Percentiles rank a stretch among this genome's conserved stretches.
phyloP scores from a whole-genome alignment of 2,113 vertebrate species.

The Microtus richardsoni region DNA sequence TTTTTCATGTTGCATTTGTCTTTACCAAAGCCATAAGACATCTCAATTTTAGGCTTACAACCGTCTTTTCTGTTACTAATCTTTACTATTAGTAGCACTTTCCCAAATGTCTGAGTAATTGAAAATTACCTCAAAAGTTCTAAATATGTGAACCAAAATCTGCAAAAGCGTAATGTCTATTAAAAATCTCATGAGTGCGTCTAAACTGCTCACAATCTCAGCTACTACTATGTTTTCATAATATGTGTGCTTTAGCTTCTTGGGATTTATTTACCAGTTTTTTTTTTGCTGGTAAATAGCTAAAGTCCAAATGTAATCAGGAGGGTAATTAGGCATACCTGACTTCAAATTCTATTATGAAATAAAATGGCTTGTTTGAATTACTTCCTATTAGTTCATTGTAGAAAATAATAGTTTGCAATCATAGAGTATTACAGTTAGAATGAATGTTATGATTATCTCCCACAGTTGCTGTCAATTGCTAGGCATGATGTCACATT shows the following conservation, averaged over 20 bases:
- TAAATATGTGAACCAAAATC: conserved; percentile 3
- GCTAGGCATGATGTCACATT: not conserved
- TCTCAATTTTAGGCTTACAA: not conserved
- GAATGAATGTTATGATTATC: not conserved
- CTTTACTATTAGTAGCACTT: not conserved
- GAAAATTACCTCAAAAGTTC: not conserved
- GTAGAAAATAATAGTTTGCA: conserved; percentile 33
- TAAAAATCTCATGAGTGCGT: conserved; percentile 29
- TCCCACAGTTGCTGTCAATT: not conserved
- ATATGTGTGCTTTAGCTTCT: not conserved
- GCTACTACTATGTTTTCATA: not conserved
- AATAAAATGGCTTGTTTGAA: conserved; percentile 51
- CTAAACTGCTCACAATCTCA: conserved; percentile 10
- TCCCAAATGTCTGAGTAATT: not conserved
- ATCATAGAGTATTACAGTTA: conserved; percentile 20
- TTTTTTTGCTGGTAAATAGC: conserved; percentile 27
- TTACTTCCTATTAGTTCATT: conserved; percentile 23
- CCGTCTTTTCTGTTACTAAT: not conserved
- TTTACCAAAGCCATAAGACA: not conserved
- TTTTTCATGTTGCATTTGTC: not conserved
- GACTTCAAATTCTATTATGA: conserved; percentile 14
- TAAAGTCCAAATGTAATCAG: conserved; percentile 30
- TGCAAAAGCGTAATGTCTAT: not conserved
- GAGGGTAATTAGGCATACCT: conserved; percentile 33
- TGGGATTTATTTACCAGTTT: not conserved